Base-by-base conservation (phyloP, 2,888 invertebrate genomes). In the Petrolisthes manimaculis region DNA sequence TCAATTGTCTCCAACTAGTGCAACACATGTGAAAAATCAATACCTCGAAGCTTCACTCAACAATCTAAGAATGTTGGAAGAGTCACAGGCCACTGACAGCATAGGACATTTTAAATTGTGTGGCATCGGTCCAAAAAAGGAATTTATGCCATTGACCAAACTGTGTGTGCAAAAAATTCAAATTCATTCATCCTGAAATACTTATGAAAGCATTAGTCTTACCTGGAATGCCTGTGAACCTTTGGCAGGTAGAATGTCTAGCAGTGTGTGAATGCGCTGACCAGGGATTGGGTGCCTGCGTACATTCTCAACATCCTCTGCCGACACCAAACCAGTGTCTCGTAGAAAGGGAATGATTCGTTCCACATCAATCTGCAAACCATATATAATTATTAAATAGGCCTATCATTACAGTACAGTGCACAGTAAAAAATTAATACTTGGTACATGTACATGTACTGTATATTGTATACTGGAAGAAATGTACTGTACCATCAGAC, bases 201-300 rank as follows among this genome's bases (percentile, higher is more conserved):
- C 67, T 67, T 12, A 77, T 37, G 9, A 21, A 37, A 53, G 53
- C 14, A 21, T 9, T 12, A n/a, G 12, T 12, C 82, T 86, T 51
- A 89, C 89, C 81, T 92, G 92, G 86, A 92, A 92, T 77, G 92
- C 92, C 85, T 91, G 91, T 56, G 91, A 89, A 18, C 91, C 92
- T 90, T 91, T 91, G 21, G 89, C 89, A 67, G 92, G 92, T 69
- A 92, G 90, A 86, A 92, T 91, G 86, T 92, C 92, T 85, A 92
- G 90, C 56, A 92, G 90, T 81, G 91, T 91, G 82, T 92, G 91
- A 55, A 91, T 91, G 88, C 91, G 91, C 69, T 91, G 91, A 86
- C 14, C 91, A 61, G 89, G 91, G 93, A 93, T 89, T 21, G 89
- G 85, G 71, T 89, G 90, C 78, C 90, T 89, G 69, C 90, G 89